These are phyloP conservation scores for Stenopsyche tienmushanensis DNA, from an alignment of 1,140 invertebrate genomes.

Conservation along the genomic window DNA sequence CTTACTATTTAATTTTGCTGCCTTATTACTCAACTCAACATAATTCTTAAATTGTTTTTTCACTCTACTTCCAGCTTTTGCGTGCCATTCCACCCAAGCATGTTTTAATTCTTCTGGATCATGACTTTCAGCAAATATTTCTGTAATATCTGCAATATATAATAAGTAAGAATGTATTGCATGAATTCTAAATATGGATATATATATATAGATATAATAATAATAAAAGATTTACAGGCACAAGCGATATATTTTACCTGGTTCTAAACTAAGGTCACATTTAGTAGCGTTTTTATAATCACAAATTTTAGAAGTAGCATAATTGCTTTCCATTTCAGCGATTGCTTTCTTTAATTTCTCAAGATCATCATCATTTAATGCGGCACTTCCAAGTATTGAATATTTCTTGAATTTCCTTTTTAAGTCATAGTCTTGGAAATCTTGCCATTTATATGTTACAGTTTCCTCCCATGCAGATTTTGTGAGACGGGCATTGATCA, in stretches of 20 bases:
- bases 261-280: constrained; percentile 74
- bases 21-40: constrained; percentile 76
- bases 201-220: background rate
- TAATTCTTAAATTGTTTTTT: constrained; percentile 64
- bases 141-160: constrained; percentile 68
- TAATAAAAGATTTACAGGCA: background rate
- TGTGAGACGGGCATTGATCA: constrained; percentile 51
- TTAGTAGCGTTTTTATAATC: constrained; percentile 63
- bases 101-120: constrained; percentile 75
- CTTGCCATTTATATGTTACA: constrained; percentile 63
- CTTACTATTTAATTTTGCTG: constrained; percentile 67
- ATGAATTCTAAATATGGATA: background rate
- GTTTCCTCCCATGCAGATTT: constrained; percentile 60
- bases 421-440: constrained; percentile 61
- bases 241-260: too few relatives aligned
- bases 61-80: constrained; percentile 69
- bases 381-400: constrained; percentile 66
- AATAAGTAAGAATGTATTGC: too few relatives aligned
- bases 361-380: constrained; percentile 67
- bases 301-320: constrained; percentile 79
- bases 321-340: constrained; percentile 76
- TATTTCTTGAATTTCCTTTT: constrained; percentile 66
- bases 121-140: constrained; percentile 65
- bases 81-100: constrained; percentile 77
- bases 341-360: constrained; percentile 63